Conservation (phyloP, 92 coral and sea anemone genomes). For the Parazoanthus darwini region DNA sequence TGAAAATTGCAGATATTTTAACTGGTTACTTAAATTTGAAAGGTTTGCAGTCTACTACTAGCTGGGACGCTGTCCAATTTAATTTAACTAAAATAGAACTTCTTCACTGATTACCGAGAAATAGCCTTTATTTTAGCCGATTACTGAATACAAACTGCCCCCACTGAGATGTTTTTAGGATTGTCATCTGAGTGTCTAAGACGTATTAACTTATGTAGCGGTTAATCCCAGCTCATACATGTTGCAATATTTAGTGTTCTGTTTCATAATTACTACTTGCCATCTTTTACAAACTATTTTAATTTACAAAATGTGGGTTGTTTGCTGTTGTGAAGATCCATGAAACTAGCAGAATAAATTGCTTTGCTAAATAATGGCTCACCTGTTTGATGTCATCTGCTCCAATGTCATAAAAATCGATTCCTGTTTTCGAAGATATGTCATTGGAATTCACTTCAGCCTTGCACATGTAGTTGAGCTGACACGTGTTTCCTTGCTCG, state of each 20-base stretch:
- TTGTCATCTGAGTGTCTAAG: neutral
- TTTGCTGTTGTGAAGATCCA: neutral
- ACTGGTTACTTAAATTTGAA: neutral
- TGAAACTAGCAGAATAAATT: neutral
- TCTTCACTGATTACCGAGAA: neutral
- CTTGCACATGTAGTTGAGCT: constrained; percentile 21
- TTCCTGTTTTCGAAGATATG: neutral
- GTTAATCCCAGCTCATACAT: no score
- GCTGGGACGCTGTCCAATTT: neutral
- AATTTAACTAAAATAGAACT: no score
- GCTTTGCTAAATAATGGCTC: neutral
- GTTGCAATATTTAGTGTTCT: no score
- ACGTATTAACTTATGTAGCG: neutral
- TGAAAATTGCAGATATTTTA: no score
- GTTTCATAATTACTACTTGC: no score
- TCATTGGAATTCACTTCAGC: neutral
- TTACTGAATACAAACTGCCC: neutral
- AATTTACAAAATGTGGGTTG: neutral
- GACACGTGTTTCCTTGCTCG: constrained; percentile 13
- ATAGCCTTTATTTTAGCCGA: neutral
- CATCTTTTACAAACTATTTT: no score
- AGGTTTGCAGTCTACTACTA: no score
- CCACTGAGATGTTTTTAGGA: neutral
- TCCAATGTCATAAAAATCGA: constrained; percentile 49
- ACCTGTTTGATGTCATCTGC: constrained; percentile 44